Evolutionary conservation across 2,888 invertebrate genomes (phyloP).

Genomic region (Eueremaeus valkanovi): DNA sequence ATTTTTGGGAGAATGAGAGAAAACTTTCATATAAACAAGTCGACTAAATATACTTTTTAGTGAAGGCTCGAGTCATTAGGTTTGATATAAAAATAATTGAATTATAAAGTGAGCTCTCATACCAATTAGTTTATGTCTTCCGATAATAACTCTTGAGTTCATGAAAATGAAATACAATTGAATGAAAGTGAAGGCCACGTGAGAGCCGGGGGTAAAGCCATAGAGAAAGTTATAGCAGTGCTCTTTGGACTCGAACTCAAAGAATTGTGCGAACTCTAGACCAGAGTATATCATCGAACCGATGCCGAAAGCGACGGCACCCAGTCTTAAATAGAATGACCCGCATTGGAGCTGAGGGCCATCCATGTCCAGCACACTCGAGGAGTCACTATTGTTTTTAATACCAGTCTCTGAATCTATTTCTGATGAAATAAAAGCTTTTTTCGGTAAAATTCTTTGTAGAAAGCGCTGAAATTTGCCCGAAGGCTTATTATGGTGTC

Average conservation of each 20-base stretch:
- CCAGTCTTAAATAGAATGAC: conserved; percentile 87
- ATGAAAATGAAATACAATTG: conserved; percentile 98
- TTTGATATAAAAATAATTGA: too few species aligned
- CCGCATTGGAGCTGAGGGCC: conserved; percentile 65
- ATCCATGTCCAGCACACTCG: conserved; percentile 3
- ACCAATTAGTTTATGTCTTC: conserved; percentile 39
- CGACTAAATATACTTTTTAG: too few species aligned
- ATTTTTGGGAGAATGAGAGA: too few species aligned
- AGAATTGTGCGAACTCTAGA: conserved; percentile 88
- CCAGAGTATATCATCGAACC: conserved; percentile 97
- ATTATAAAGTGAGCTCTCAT: background rate
- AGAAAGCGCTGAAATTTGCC: conserved; percentile 29
- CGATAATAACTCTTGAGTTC: conserved; percentile 71
- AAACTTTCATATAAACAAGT: too few species aligned
- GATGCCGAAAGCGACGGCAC: conserved; percentile 90
- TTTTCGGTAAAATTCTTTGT: conserved; percentile 10
- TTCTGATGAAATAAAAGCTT: background rate
- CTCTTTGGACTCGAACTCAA: conserved; percentile 81
- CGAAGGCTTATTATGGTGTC: conserved; percentile 42
- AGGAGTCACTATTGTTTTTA: background rate
- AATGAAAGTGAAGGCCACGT: conserved; percentile 93
- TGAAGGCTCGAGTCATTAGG: too few species aligned
- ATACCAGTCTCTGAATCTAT: background rate
- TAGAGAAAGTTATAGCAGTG: conserved; percentile 86
- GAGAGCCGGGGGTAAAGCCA: conserved; percentile 81